Conservation (phyloP, 2,797 vertebrate species). For the Sebastes matsubarae region DNA sequence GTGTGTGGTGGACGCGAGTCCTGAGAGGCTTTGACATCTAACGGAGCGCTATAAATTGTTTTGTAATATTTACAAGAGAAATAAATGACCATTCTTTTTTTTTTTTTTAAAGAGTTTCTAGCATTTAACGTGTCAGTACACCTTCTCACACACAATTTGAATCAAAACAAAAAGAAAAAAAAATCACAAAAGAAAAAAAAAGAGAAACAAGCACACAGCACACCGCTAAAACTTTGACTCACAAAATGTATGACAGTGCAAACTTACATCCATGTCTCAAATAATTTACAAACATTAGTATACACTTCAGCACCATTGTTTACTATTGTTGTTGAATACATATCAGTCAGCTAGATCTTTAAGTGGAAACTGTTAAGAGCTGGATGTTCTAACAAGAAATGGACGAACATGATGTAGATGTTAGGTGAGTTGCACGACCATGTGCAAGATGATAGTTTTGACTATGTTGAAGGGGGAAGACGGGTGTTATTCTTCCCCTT, state of each 20-base stretch:
- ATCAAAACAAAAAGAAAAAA: constrained; percentile 47
- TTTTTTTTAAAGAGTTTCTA: constrained; percentile 50
- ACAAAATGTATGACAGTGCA: constrained; percentile 80
- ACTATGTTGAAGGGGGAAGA: constrained; percentile 5
- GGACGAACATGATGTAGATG: constrained; percentile 12
- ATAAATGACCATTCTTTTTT: constrained; percentile 58
- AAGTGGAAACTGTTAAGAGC: constrained; percentile 66
- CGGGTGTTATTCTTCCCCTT: neutral
- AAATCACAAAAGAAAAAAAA: constrained; percentile 47
- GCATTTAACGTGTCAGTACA: constrained; percentile 69
- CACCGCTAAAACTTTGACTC: constrained; percentile 78
- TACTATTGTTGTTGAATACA: constrained; percentile 84
- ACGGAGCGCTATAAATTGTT: constrained; percentile 63
- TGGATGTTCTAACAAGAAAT: constrained; percentile 56
- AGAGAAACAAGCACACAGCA: constrained; percentile 73
- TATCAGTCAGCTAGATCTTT: constrained; percentile 75
- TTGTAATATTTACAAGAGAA: constrained; percentile 79
- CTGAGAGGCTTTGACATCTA: constrained; percentile 76
- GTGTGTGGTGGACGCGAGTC: constrained; percentile 59
- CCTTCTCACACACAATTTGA: constrained; percentile 66
- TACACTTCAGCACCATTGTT: constrained; percentile 88
- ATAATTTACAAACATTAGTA: constrained; percentile 86
- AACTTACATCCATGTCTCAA: constrained; percentile 82
- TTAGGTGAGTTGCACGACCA: constrained; percentile 17
- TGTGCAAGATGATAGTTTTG: constrained; percentile 23